Conservation (phyloP, 1,140 invertebrate species). For the Cydia fagiglandana region DNA sequence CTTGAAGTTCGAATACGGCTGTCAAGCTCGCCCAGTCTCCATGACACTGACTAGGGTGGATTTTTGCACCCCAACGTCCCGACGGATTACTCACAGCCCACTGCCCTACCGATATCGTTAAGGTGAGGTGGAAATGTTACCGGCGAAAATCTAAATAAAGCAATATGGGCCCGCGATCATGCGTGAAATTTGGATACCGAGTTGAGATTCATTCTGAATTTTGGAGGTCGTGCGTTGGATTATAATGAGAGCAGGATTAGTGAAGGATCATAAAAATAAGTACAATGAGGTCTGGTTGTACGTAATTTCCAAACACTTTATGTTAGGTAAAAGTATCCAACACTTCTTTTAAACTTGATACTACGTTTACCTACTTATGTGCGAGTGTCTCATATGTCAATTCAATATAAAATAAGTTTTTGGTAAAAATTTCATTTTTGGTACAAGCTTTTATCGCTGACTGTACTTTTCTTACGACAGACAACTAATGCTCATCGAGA, state of each 20-base stretch:
- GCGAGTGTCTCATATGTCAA: too few species aligned
- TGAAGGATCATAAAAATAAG: not conserved
- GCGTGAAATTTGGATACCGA: not conserved
- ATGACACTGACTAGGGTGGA: constrained; percentile 4
- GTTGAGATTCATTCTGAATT: not conserved
- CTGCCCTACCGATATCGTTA: not conserved
- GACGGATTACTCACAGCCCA: not conserved
- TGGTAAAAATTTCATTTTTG: too few species aligned
- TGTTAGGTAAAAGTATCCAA: too few species aligned
- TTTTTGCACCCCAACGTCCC: constrained; percentile 9
- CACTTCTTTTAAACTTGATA: too few species aligned
- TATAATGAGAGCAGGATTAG: not conserved
- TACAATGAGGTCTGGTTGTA: too few species aligned
- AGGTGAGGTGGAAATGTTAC: not conserved
- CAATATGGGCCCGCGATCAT: not conserved
- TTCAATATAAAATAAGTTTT: too few species aligned
- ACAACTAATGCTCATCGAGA: too few species aligned
- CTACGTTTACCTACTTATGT: too few species aligned
- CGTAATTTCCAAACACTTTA: too few species aligned
- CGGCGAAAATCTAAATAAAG: constrained; percentile 7
- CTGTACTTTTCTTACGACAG: too few species aligned
- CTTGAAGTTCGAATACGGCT: too few species aligned
- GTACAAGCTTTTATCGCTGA: too few species aligned
- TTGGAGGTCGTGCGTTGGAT: not conserved
- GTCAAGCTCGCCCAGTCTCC: not conserved